Percentiles rank a stretch among this genome's conserved stretches.
These are phyloP conservation scores for Rhinoraja longicauda DNA, from an alignment of 2,797 vertebrate species.

Conservation along the genomic window DNA sequence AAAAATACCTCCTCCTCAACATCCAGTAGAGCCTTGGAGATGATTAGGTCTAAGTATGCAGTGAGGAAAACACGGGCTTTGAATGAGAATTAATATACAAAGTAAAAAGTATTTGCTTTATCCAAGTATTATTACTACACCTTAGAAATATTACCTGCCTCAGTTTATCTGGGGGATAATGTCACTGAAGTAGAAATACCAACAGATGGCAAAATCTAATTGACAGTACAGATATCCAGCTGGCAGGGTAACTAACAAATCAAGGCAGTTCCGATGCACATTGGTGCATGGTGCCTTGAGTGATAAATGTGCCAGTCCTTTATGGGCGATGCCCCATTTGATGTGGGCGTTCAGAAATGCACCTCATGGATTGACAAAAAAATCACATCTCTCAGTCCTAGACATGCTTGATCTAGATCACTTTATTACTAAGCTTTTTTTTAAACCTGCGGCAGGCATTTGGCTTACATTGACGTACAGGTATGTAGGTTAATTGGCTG, in stretches of 20 bases:
- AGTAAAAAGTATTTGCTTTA: not conserved
- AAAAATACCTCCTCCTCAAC: not conserved
- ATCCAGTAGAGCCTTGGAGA: not conserved
- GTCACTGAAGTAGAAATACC: not conserved
- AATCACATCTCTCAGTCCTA: too few species aligned
- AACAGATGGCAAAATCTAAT: not conserved
- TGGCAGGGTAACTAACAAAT: not conserved
- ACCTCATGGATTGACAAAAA: too few species aligned
- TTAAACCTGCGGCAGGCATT: not conserved
- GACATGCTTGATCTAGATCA: too few species aligned
- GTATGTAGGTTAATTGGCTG: too few species aligned
- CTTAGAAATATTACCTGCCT: not conserved
- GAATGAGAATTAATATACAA: not conserved
- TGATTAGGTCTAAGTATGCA: not conserved
- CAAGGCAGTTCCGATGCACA: not conserved
- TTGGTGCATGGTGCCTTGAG: too few species aligned
- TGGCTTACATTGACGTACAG: too few species aligned
- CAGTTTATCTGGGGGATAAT: not conserved
- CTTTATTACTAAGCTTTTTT: too few species aligned
- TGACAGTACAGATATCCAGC: not conserved
- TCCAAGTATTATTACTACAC: not conserved
- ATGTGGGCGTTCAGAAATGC: too few species aligned
- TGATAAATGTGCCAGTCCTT: too few species aligned
- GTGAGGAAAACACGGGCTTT: not conserved
- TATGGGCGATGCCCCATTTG: too few species aligned